These are phyloP conservation scores for Lithophane socia DNA, from an alignment of 2,888 invertebrate species.

Conservation along the genomic window DNA sequence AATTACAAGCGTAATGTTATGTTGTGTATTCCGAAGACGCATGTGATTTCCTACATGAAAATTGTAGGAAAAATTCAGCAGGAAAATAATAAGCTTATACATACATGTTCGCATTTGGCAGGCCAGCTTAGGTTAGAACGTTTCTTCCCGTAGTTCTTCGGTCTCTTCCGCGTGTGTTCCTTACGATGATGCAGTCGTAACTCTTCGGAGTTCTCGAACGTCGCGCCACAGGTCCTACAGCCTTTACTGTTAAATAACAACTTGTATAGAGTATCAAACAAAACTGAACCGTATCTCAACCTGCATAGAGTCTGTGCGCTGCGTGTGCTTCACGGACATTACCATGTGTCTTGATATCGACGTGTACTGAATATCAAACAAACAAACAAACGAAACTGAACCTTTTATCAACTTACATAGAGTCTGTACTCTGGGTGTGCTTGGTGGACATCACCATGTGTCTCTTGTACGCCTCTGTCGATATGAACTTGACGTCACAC, in stretches of 20 bases:
- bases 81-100: constrained; percentile 48
- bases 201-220: constrained; percentile 78
- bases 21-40: background rate
- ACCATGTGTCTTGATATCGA: background rate
- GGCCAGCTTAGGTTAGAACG: constrained; percentile 76
- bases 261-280: constrained; percentile 49
- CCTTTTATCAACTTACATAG: constrained; percentile 34
- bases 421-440: constrained; percentile 67
- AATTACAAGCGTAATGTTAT: background rate
- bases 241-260: constrained; percentile 74
- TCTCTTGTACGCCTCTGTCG: constrained; percentile 83
- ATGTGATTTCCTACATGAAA: background rate
- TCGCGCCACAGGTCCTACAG: constrained; percentile 84
- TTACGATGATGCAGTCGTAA: constrained; percentile 81
- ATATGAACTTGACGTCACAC: constrained; percentile 84
- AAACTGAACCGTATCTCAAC: constrained; percentile 13
- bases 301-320: background rate
- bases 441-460: constrained; percentile 86
- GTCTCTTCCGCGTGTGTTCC: constrained; percentile 80
- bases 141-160: constrained; percentile 84
- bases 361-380: background rate
- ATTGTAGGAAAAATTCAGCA: background rate
- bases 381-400: constrained; percentile 10
- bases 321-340: background rate
- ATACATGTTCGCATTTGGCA: constrained; percentile 80